Conservation (phyloP, 2,797 vertebrate genomes). For the Pangasius djambal region DNA sequence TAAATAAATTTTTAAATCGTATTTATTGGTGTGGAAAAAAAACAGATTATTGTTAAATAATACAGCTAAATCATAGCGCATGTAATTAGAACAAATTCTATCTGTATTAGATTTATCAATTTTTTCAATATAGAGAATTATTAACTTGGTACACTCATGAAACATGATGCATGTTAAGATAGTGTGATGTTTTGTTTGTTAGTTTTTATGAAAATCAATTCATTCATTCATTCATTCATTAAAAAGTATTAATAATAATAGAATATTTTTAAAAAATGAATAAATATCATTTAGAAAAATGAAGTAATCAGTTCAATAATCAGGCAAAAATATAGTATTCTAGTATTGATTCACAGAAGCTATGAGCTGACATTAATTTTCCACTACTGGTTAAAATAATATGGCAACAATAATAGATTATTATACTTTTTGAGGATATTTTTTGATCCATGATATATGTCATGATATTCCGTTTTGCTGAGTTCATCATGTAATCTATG, state of each 20-base stretch:
- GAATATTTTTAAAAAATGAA: not conserved
- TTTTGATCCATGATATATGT: not conserved
- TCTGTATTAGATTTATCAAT: not conserved
- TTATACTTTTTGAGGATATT: not conserved
- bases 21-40: not conserved
- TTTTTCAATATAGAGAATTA: not conserved
- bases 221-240: not conserved
- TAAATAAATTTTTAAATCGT: not conserved
- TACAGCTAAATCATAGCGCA: not conserved
- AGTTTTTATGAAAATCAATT: not conserved
- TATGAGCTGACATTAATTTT: not conserved
- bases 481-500: not conserved
- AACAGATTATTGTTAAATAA: not conserved
- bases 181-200: not conserved
- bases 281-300: not conserved
- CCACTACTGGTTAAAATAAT: not conserved
- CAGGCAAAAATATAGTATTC: not conserved
- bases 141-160: not conserved
- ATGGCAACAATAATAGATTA: not conserved
- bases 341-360: not conserved
- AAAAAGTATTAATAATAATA: not conserved
- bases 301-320: not conserved
- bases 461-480: not conserved
- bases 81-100: not conserved
- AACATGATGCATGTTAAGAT: not conserved